Evolutionary conservation across 2,113 vertebrate species (phyloP).

Genomic region (Helogale parvula): DNA sequence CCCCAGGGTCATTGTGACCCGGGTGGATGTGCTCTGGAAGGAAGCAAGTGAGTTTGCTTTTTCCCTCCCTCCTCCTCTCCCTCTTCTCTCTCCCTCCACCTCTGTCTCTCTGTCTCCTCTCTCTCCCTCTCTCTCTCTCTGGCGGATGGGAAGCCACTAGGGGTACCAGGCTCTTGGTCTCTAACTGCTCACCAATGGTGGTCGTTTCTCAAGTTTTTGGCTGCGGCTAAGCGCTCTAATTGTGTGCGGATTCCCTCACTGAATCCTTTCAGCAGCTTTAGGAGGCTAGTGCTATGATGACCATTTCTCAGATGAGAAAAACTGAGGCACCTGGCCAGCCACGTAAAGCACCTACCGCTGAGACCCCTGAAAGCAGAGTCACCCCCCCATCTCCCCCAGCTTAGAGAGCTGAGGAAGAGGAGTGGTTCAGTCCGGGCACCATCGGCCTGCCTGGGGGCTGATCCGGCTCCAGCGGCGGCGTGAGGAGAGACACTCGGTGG

Average conservation of each 20-base stretch:
- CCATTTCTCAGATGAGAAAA: constrained; percentile 23
- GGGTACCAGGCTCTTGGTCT: background rate
- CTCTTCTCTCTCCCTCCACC: background rate
- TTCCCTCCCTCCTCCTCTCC: background rate
- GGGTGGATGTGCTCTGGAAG: constrained; percentile 32
- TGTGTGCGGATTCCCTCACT: background rate
- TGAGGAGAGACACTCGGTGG: background rate
- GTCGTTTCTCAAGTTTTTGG: constrained; percentile 32
- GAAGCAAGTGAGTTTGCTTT: constrained; percentile 3
- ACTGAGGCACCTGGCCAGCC: constrained; percentile 34
- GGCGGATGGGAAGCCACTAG: background rate
- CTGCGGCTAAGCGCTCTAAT: background rate
- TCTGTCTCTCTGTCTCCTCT: background rate
- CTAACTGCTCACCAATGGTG: background rate
- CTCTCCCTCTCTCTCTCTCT: no score
- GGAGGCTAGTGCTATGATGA: background rate
- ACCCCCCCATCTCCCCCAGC: background rate
- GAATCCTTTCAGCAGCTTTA: background rate
- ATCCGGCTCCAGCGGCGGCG: background rate
- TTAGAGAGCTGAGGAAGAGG: background rate
- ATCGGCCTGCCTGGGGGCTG: background rate
- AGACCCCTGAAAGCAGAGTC: background rate
- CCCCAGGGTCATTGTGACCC: background rate
- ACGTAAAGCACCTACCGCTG: background rate
- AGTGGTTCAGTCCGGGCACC: background rate